Conservation (phyloP, 1,140 invertebrate species). For the Papilio machaon region DNA sequence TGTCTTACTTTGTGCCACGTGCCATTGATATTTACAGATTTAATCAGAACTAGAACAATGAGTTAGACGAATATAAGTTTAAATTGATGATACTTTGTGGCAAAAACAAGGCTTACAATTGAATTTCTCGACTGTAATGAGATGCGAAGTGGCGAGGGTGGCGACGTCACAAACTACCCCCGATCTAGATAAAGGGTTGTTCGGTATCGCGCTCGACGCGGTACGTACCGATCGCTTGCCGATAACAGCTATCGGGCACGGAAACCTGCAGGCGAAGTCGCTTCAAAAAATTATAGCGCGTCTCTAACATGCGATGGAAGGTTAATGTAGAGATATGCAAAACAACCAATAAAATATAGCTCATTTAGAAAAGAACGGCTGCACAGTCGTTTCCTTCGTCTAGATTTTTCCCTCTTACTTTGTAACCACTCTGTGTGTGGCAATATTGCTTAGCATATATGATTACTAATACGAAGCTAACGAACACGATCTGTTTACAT, state of each 20-base stretch:
- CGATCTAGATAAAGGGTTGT: constrained; percentile 62
- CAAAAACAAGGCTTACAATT: constrained; percentile 47
- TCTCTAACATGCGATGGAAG: constrained; percentile 11
- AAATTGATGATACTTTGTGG: constrained; percentile 14
- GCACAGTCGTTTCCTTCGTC: neutral
- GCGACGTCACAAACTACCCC: constrained; percentile 49
- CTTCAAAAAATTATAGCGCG: constrained; percentile 1
- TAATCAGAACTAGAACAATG: neutral
- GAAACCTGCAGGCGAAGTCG: constrained; percentile 38
- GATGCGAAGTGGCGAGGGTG: constrained; percentile 43
- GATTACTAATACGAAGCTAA: too few species aligned
- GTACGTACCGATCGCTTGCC: constrained; percentile 52
- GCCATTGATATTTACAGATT: neutral
- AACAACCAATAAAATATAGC: neutral
- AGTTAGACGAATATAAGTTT: neutral
- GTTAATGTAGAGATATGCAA: neutral
- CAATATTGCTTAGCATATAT: too few species aligned
- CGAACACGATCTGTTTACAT: too few species aligned
- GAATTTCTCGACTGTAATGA: constrained; percentile 56
- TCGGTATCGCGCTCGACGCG: constrained; percentile 49
- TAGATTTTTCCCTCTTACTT: too few species aligned
- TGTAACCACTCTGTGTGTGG: too few species aligned
- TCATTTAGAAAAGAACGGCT: neutral
- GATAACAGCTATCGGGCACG: constrained; percentile 54
- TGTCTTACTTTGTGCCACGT: too few species aligned